Percentiles rank a stretch among this genome's conserved stretches.
These are phyloP conservation scores for Oeneis ivallda DNA, from an alignment of 2,888 invertebrate genomes.

Conservation along the genomic window DNA sequence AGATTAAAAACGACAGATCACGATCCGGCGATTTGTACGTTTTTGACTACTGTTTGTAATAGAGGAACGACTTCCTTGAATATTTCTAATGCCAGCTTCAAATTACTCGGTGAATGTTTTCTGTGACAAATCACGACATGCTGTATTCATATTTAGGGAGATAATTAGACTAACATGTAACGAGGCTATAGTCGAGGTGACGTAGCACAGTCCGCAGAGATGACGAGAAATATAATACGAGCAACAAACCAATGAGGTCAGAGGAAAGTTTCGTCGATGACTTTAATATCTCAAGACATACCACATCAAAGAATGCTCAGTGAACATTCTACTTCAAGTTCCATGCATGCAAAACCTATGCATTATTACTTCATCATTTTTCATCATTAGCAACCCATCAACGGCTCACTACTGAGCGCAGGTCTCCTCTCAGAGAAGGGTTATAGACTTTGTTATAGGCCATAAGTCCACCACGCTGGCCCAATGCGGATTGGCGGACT, in stretches of 20 bases:
- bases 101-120: neutral
- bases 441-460: too few relatives aligned
- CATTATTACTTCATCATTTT: too few relatives aligned
- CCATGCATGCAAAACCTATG: too few relatives aligned
- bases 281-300: too few relatives aligned
- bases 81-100: neutral
- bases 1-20: slow-evolving; percentile 29
- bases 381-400: too few relatives aligned
- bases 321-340: too few relatives aligned
- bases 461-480: too few relatives aligned
- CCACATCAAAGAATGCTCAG: too few relatives aligned
- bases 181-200: neutral
- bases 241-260: neutral
- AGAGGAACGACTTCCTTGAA: neutral
- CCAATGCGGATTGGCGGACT: too few relatives aligned
- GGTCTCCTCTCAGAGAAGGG: too few relatives aligned
- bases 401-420: too few relatives aligned
- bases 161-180: neutral
- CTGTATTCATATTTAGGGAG: neutral
- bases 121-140: neutral
- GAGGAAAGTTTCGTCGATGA: too few relatives aligned
- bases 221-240: neutral
- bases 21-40: slow-evolving; percentile 20
- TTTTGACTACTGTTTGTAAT: slow-evolving; percentile 9
- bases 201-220: neutral